These are phyloP conservation scores for Lepus timidus DNA, from an alignment of 2,113 vertebrate genomes.

Conservation along the genomic window DNA sequence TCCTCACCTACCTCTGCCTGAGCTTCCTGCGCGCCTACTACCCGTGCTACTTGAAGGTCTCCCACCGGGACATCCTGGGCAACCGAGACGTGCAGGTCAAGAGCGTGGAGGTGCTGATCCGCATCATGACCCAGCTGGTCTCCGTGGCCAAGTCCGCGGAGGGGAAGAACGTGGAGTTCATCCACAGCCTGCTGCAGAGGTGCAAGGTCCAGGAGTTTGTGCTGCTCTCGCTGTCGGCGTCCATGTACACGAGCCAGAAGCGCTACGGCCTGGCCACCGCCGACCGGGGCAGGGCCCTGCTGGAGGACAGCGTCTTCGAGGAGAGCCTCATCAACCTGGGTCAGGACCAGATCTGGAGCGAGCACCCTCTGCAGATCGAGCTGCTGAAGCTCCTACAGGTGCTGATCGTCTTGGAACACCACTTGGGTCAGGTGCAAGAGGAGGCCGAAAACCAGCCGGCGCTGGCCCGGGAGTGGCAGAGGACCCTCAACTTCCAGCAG, in stretches of 20 bases:
- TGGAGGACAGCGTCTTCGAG: conserved; percentile 90
- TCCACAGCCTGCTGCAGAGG: conserved; percentile 89
- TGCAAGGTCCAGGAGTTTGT: conserved; percentile 95
- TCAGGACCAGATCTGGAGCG: conserved; percentile 92
- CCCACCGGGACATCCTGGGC: conserved; percentile 92
- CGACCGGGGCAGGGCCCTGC: neutral
- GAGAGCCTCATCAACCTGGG: conserved; percentile 94
- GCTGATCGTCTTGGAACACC: conserved; percentile 95
- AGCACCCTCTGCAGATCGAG: conserved; percentile 96
- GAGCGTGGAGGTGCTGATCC: conserved; percentile 94
- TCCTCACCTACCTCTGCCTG: conserved; percentile 95
- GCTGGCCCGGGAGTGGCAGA: conserved; percentile 96
- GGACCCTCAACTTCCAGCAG: conserved; percentile 94
- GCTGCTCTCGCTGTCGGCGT: conserved; percentile 94
- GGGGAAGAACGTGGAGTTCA: conserved; percentile 83
- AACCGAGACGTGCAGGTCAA: conserved; percentile 98
- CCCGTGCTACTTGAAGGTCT: conserved; percentile 91
- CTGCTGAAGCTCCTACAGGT: conserved; percentile 96
- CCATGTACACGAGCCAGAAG: conserved; percentile 94
- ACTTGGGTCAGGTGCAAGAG: conserved; percentile 87
- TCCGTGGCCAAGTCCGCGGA: conserved; percentile 87
- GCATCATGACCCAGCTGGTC: conserved; percentile 91
- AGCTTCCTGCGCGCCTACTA: conserved; percentile 96
- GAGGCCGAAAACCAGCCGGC: conserved; percentile 88
- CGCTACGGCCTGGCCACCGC: conserved; percentile 81